Conservation (phyloP, 2,113 vertebrate species). For the Mugil cephalus region DNA sequence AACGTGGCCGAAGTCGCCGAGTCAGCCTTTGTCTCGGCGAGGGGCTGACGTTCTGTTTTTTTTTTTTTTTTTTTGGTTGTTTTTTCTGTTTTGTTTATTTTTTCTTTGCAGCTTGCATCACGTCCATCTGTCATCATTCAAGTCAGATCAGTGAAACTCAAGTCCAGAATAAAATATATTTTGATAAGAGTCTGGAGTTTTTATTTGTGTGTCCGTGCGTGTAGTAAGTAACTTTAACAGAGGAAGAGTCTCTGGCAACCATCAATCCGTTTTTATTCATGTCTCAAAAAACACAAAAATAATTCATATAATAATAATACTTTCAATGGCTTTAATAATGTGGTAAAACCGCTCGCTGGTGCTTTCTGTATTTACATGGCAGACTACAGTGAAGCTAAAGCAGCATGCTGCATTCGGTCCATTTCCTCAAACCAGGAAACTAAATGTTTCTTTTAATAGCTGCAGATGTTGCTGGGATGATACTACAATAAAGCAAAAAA, state of each 20-base stretch:
- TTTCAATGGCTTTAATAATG: constrained; percentile 11
- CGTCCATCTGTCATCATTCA: constrained; percentile 98
- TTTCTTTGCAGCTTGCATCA: constrained; percentile 92
- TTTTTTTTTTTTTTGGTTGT: constrained; percentile 86
- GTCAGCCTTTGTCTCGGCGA: constrained; percentile 30
- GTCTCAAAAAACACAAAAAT: neutral
- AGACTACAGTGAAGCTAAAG: no score
- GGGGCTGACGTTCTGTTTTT: constrained; percentile 15
- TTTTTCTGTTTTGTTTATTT: constrained; percentile 87
- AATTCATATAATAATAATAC: no score
- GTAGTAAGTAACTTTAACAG: neutral
- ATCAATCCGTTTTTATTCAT: constrained; percentile 21
- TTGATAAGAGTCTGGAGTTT: constrained; percentile 91
- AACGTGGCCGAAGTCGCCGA: constrained; percentile 3
- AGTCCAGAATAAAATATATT: constrained; percentile 99
- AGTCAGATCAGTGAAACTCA: constrained; percentile 94
- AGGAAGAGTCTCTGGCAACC: neutral
- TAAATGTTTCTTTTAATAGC: no score
- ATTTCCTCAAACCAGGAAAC: no score
- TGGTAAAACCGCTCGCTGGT: neutral
- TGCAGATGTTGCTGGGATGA: no score
- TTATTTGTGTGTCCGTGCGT: constrained; percentile 52
- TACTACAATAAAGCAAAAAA: no score
- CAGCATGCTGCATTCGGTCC: no score
- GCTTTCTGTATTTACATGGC: no score